Evolutionary conservation across 2,797 vertebrate species (phyloP).

Genomic region (Chloroceryle amazona): DNA sequence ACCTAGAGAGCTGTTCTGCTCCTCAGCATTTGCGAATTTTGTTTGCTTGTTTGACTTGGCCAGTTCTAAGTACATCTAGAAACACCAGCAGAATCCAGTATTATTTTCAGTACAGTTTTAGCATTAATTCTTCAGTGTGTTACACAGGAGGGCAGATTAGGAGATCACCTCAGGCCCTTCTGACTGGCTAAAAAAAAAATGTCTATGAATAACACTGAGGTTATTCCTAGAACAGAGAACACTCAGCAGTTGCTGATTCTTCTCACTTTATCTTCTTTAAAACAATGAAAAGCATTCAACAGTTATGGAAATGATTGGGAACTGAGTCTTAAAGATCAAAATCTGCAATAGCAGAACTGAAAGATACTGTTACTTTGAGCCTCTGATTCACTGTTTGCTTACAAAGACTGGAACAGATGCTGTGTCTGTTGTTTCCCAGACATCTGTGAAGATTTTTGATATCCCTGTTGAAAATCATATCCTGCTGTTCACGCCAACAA

Average conservation of each 20-base stretch:
- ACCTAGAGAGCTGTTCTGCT: neutral
- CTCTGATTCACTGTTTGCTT: constrained; percentile 42
- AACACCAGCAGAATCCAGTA: neutral
- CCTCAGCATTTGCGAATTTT: neutral
- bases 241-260: neutral
- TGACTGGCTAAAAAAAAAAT: neutral
- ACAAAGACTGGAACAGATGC: constrained; percentile 32
- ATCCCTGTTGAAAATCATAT: constrained; percentile 88
- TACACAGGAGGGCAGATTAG: neutral
- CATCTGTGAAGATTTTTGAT: constrained; percentile 87
- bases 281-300: neutral
- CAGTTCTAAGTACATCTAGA: neutral
- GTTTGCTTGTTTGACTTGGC: neutral
- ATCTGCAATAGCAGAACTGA: neutral
- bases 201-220: neutral
- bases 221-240: neutral
- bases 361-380: neutral
- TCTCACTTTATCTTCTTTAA: constrained; percentile 1
- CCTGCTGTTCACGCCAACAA: constrained; percentile 89
- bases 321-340: neutral
- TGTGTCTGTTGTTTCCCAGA: constrained; percentile 79
- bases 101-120: neutral
- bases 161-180: neutral
- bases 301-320: neutral
- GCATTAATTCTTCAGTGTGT: neutral